These are phyloP conservation scores for Cerceris ruficornis DNA, from an alignment of 2,888 invertebrate species.

Conservation along the genomic window DNA sequence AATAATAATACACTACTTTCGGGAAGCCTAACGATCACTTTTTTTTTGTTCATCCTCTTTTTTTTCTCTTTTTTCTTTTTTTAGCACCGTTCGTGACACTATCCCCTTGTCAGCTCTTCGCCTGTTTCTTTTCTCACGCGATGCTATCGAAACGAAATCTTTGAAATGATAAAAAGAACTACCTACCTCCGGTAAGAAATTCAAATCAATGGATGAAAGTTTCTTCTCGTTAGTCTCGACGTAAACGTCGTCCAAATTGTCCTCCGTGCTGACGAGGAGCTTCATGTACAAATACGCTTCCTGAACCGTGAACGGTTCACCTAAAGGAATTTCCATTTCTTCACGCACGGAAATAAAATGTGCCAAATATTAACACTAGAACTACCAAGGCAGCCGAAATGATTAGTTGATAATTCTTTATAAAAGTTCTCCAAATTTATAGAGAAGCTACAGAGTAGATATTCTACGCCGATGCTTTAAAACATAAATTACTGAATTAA, in stretches of 20 bases:
- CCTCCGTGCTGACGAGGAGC: conserved; percentile 56
- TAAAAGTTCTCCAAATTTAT: too few species aligned
- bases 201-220: conserved; percentile 41
- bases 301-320: conserved; percentile 64
- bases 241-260: conserved; percentile 12
- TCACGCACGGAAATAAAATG: too few species aligned
- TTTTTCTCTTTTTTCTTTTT: neutral
- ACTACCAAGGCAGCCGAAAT: neutral
- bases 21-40: conserved; percentile 49
- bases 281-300: conserved; percentile 67
- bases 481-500: neutral
- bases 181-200: conserved; percentile 67
- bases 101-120: neutral
- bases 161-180: neutral
- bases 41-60: conserved; percentile 21
- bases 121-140: neutral
- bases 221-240: neutral
- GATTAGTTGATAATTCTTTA: neutral
- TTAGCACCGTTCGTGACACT: neutral
- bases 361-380: neutral
- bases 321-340: conserved; percentile 38
- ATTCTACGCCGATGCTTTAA: neutral
- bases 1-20: conserved; percentile 75
- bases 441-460: neutral
- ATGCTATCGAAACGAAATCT: neutral